Evolutionary conservation across 2,797 vertebrate species (phyloP).

Genomic region (Protosalanx chinensis): DNA sequence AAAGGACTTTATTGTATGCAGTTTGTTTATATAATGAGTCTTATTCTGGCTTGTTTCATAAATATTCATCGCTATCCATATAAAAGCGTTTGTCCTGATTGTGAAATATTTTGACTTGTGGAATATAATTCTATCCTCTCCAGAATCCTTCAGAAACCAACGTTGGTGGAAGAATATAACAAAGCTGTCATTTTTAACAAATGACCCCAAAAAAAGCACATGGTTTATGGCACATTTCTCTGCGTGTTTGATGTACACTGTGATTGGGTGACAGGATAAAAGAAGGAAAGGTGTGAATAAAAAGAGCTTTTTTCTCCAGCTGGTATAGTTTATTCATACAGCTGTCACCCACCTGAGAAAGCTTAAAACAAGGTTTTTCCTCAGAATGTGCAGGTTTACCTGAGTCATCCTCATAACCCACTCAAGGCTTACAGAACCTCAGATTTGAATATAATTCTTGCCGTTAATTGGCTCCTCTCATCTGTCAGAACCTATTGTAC

Average conservation of each 20-base stretch:
- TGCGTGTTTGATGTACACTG: neutral
- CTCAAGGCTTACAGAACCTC: neutral
- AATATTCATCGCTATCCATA: too few relatives aligned
- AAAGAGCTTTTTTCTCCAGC: neutral
- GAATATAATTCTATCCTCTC: too few relatives aligned
- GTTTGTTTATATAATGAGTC: too few relatives aligned
- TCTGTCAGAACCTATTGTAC: constrained; percentile 33
- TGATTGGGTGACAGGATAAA: neutral
- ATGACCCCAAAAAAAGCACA: too few relatives aligned
- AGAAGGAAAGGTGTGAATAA: neutral
- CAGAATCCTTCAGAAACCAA: too few relatives aligned
- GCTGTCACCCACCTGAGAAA: neutral
- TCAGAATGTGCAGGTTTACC: neutral
- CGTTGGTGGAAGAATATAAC: too few relatives aligned
- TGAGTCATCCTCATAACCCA: neutral
- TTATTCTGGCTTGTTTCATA: too few relatives aligned
- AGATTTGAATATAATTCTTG: constrained; percentile 25
- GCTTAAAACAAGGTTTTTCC: neutral
- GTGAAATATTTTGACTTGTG: too few relatives aligned
- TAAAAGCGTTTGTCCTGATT: too few relatives aligned
- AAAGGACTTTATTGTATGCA: too few relatives aligned
- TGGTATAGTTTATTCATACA: neutral
- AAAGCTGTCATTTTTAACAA: too few relatives aligned
- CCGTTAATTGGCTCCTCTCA: constrained; percentile 39
- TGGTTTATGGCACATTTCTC: too few relatives aligned